A percentile compares a stretch with the other conserved stretches of the same genome.
Evolutionary conservation across 2,888 invertebrate species (phyloP).

Genomic region (Erebia aethiops): DNA sequence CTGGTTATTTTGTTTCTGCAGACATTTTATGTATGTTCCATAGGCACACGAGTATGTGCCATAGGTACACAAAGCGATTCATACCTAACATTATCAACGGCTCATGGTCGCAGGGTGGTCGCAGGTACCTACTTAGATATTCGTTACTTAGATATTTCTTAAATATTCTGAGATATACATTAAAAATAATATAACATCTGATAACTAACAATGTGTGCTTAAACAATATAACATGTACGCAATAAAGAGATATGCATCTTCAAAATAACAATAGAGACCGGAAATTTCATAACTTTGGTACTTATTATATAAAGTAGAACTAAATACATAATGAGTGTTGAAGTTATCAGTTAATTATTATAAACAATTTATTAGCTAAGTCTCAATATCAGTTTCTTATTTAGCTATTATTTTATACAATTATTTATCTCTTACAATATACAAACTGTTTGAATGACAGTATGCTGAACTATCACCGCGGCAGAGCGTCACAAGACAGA

Average conservation of each 20-base stretch:
- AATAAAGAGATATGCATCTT: background rate
- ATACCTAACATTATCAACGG: too few relatives aligned
- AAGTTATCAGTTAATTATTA: background rate
- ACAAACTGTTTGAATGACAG: conserved; percentile 1
- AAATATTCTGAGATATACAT: too few relatives aligned
- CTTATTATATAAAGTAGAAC: background rate
- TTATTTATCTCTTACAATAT: conserved; percentile 9
- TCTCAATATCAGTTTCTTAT: background rate
- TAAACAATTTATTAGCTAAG: background rate
- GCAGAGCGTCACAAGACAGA: background rate
- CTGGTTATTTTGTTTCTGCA: background rate
- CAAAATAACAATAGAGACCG: background rate
- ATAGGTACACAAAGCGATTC: too few relatives aligned
- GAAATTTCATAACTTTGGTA: background rate
- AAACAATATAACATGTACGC: too few relatives aligned
- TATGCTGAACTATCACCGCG: background rate
- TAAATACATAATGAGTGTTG: background rate
- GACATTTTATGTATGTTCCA: background rate
- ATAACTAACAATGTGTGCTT: too few relatives aligned
- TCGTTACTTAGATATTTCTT: too few relatives aligned
- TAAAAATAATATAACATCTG: too few relatives aligned
- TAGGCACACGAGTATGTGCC: too few relatives aligned
- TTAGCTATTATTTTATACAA: conserved; percentile 4
- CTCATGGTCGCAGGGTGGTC: too few relatives aligned
- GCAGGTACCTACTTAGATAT: too few relatives aligned